phyloP scores from a whole-genome alignment of 2,888 invertebrate species.

The Nomada flava region DNA sequence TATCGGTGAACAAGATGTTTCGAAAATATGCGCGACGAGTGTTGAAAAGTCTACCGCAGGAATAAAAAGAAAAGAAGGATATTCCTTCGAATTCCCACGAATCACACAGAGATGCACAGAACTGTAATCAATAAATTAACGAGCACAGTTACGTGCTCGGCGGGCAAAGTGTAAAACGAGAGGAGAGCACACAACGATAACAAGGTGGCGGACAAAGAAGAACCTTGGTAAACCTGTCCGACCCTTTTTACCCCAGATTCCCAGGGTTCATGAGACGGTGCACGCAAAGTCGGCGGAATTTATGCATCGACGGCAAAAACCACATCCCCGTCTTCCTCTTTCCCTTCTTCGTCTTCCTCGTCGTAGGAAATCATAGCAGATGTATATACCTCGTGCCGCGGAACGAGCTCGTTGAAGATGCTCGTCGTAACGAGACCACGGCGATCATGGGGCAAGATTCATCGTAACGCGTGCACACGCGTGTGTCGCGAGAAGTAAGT shows the following conservation, averaged over 20 bases:
- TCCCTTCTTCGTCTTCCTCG: background rate
- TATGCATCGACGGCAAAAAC: slow-evolving; percentile 66
- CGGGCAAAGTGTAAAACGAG: slow-evolving; percentile 47
- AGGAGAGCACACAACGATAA: slow-evolving; percentile 52
- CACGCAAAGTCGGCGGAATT: slow-evolving; percentile 70
- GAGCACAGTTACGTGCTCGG: slow-evolving; percentile 13
- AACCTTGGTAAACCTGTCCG: slow-evolving; percentile 69
- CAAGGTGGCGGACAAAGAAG: slow-evolving; percentile 66
- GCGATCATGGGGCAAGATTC: slow-evolving; percentile 45
- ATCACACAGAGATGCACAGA: background rate
- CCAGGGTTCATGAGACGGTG: slow-evolving; percentile 71
- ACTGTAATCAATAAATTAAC: slow-evolving; percentile 50
- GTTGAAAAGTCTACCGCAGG: too few relatives aligned
- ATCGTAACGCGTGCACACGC: slow-evolving; percentile 29
- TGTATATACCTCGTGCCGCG: slow-evolving; percentile 33
- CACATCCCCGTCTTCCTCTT: background rate
- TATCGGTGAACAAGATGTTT: too few relatives aligned
- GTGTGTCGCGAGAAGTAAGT: background rate
- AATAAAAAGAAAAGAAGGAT: background rate
- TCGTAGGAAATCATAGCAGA: slow-evolving; percentile 38
- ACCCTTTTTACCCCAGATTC: slow-evolving; percentile 72
- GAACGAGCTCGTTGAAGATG: slow-evolving; percentile 29
- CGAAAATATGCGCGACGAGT: too few relatives aligned
- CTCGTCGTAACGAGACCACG: background rate
- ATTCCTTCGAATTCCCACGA: background rate